A percentile compares a stretch with the other conserved stretches of the same genome.
phyloP scores from a whole-genome alignment of 1,140 invertebrate genomes.

The Pectinophora gossypiella region DNA sequence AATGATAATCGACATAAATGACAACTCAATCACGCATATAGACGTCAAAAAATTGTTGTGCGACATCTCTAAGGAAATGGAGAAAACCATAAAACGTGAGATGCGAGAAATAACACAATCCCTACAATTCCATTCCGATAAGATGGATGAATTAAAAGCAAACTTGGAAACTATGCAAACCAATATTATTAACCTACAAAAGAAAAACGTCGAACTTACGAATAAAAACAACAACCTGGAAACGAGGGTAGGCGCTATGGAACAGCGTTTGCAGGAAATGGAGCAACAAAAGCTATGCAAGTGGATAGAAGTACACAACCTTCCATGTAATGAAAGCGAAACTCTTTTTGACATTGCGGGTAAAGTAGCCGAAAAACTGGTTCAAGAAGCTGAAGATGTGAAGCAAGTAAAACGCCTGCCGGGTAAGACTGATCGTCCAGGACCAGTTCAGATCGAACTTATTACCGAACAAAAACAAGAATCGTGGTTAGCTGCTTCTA shows the following conservation, averaged over 20 bases:
- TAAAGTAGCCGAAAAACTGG: background rate
- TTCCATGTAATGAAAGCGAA: background rate
- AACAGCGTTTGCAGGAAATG: constrained; percentile 1
- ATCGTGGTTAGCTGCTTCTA: background rate
- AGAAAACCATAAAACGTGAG: background rate
- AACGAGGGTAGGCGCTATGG: background rate
- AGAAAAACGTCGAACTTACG: background rate
- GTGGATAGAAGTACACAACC: background rate
- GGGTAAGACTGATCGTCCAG: background rate
- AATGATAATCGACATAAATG: no score
- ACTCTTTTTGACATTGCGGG: background rate
- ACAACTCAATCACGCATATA: no score
- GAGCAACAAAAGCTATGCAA: constrained; percentile 1
- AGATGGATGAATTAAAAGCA: background rate
- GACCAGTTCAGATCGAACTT: background rate
- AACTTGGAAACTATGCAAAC: background rate
- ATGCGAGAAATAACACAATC: background rate
- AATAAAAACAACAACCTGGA: background rate
- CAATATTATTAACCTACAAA: background rate
- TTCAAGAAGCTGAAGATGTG: background rate
- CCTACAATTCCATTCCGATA: background rate
- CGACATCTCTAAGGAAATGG: background rate
- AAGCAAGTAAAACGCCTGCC: background rate
- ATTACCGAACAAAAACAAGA: background rate
- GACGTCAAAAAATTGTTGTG: background rate